These are phyloP conservation scores for Thinocorus orbignyianus DNA, from an alignment of 2,113 vertebrate species.

Conservation along the genomic window DNA sequence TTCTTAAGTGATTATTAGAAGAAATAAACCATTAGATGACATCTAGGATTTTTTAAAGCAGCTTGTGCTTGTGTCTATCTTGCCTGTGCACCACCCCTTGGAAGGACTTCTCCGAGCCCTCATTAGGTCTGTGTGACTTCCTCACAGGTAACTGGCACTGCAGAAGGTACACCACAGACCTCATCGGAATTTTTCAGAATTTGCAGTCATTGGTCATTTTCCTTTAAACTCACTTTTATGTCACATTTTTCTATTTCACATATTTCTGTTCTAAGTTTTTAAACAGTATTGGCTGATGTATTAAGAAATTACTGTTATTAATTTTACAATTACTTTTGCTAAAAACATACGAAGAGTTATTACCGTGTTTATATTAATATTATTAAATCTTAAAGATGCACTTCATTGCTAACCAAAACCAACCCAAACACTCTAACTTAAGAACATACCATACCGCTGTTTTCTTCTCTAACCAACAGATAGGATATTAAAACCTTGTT, in stretches of 20 bases:
- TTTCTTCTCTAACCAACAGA: not conserved
- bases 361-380: not conserved
- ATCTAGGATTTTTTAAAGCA: not conserved
- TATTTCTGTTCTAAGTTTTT: not conserved
- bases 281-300: not conserved
- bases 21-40: not conserved
- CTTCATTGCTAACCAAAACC: not conserved
- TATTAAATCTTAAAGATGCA: not conserved
- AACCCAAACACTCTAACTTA: not conserved
- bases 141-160: not conserved
- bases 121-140: not conserved
- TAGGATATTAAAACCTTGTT: not conserved
- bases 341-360: not conserved
- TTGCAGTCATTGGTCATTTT: not conserved
- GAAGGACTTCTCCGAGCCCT: not conserved
- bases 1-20: not conserved
- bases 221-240: not conserved
- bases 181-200: rapidly evolving
- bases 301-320: not conserved
- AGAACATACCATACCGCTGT: not conserved
- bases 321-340: not conserved
- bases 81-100: not conserved
- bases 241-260: not conserved
- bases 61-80: not conserved
- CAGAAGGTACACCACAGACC: not conserved